Evolutionary conservation across 2,797 vertebrate species (phyloP), one percentile per base, ranked within the genome.

Genomic region (Acipenser transmontanus): DNA sequence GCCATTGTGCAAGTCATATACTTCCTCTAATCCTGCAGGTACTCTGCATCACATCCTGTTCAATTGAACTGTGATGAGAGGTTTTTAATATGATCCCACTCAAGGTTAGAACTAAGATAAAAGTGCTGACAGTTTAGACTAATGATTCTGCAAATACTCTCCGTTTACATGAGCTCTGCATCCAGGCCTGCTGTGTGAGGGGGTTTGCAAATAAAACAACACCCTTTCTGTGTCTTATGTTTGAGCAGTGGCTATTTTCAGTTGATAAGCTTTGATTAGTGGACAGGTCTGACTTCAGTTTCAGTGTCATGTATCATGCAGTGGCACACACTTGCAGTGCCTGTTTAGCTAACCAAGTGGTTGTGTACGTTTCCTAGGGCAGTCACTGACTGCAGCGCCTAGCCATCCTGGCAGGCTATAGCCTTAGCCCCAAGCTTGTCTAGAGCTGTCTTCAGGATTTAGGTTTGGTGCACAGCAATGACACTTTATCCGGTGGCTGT

Each of bases 1-100:
- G n/a, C n/a, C n/a, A n/a, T n/a, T n/a, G n/a, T n/a, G n/a, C 54
- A 11, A 12, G 14, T 13, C 54, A 11, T 57, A n/a, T 4, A 6
- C 14, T 57, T 8, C 12, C 51, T 57, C 54, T 11, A 13, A 12
- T 52, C 51, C 14, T 13, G 9, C 11, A 57, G 54, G 11, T 57
- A 7, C 11, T 57, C 54, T 57, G 54, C 9, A 11, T 57, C 9
- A n/a, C 14, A 13, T 13, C 54, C 14, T n/a, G 7, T 57, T 57
- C 54, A n/a, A 57, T 57, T 57, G 14, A 57, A 11, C 54, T 57
- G 54, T 57, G 54, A 57, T 57, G 54, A 57, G 54, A 57, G 51
- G 54, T 57, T 57, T 13, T 57, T 57, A 13, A 11, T 13, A 2
- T 7, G 12, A 13, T n/a, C 12, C 11, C 9, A n/a, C 54, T 57